Percentiles rank a stretch among this genome's conserved stretches.
phyloP scores from a whole-genome alignment of 2,113 vertebrate genomes.

The Heterotis niloticus region DNA sequence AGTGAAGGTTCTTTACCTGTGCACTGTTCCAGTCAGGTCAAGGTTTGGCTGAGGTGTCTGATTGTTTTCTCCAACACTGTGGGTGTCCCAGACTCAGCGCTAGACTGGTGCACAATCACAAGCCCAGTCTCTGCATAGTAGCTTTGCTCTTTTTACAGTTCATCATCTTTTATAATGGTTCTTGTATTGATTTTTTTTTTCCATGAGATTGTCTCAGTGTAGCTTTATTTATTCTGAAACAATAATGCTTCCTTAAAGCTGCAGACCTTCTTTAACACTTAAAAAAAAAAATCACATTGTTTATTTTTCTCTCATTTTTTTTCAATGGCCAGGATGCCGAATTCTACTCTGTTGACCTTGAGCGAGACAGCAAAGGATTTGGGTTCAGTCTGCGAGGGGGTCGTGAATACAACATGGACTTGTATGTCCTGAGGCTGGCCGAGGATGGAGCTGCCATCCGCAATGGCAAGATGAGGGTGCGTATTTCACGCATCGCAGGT shows the following conservation, averaged over 20 bases:
- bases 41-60: neutral
- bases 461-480: constrained; percentile 95
- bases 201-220: constrained; percentile 38
- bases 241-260: constrained; percentile 1
- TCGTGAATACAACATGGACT: constrained; percentile 95
- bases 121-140: neutral
- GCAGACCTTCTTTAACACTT: constrained; percentile 5
- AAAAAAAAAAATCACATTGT: constrained; percentile 18
- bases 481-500: constrained; percentile 24
- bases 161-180: constrained; percentile 44
- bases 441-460: constrained; percentile 92
- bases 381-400: constrained; percentile 95
- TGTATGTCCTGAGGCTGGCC: constrained; percentile 90
- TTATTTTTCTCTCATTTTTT: neutral
- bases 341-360: constrained; percentile 93
- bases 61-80: constrained; percentile 16
- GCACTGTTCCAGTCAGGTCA: no score
- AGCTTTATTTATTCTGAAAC: constrained; percentile 43
- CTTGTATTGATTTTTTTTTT: constrained; percentile 47
- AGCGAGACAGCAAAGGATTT: constrained; percentile 93
- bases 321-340: constrained; percentile 76
- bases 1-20: constrained; percentile 23
- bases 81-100: constrained; percentile 34
- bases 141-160: constrained; percentile 23
- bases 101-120: constrained; percentile 44